phyloP scores from a whole-genome alignment of 1,140 invertebrate species.

The Epicauta chinensis region DNA sequence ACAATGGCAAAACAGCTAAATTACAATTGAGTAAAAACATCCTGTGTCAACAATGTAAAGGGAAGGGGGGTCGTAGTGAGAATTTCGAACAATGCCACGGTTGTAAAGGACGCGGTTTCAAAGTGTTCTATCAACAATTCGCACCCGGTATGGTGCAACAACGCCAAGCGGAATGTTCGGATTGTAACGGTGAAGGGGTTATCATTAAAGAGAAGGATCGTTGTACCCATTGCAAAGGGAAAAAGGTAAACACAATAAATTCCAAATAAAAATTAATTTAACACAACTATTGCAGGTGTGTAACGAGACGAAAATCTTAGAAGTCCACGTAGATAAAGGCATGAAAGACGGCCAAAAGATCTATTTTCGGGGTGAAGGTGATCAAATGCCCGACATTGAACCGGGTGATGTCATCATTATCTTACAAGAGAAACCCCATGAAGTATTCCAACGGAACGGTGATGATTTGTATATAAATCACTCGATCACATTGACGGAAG shows the following conservation, averaged over 20 bases:
- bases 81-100: constrained; percentile 61
- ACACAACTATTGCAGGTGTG: constrained; percentile 43
- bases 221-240: constrained; percentile 74
- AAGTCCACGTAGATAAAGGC: constrained; percentile 84
- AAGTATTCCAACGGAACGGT: constrained; percentile 65
- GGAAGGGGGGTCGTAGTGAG: constrained; percentile 76
- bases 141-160: constrained; percentile 80
- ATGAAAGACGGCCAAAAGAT: constrained; percentile 87
- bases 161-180: constrained; percentile 66
- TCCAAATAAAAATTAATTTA: background rate
- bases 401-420: constrained; percentile 87
- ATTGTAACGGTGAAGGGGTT: constrained; percentile 65
- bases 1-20: constrained; percentile 80
- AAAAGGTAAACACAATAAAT: constrained; percentile 48
- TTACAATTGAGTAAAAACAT: constrained; percentile 82
- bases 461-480: constrained; percentile 72
- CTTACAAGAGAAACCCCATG: constrained; percentile 76
- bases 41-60: constrained; percentile 77
- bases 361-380: constrained; percentile 79
- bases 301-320: constrained; percentile 72
- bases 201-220: constrained; percentile 74
- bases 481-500: constrained; percentile 74
- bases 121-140: constrained; percentile 61
- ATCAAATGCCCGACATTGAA: constrained; percentile 78
- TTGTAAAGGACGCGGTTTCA: constrained; percentile 74